Conservation (phyloP, 1,140 invertebrate genomes). For the Eufriesea mexicana region DNA sequence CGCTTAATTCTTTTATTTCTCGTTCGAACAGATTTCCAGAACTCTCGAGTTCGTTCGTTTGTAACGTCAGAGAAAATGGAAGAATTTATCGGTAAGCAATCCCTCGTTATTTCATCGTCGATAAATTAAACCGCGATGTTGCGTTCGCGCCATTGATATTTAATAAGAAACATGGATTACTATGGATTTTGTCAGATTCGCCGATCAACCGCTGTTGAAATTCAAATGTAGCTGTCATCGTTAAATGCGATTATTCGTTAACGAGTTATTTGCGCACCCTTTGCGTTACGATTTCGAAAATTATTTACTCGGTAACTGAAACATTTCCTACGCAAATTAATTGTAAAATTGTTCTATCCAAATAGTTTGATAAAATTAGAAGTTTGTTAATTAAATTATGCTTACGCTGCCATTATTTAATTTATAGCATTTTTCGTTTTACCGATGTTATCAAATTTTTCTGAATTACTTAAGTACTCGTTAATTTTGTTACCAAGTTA, state of each 20-base stretch:
- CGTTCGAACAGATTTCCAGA: too few relatives aligned
- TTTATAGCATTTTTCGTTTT: too few relatives aligned
- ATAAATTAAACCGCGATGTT: background rate
- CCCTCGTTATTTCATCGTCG: background rate
- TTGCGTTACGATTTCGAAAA: background rate
- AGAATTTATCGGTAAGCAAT: too few relatives aligned
- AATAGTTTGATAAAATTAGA: background rate
- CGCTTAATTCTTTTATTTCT: too few relatives aligned
- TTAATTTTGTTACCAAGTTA: too few relatives aligned
- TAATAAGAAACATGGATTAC: background rate
- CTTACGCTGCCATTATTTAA: too few relatives aligned
- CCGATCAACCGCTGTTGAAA: background rate
- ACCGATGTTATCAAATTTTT: too few relatives aligned
- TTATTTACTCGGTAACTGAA: background rate
- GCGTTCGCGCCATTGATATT: background rate
- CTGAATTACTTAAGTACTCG: too few relatives aligned
- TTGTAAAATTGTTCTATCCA: background rate
- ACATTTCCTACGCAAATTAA: background rate
- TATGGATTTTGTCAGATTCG: background rate
- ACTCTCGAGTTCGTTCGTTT: too few relatives aligned
- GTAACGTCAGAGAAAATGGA: too few relatives aligned
- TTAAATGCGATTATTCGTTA: background rate
- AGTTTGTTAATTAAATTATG: too few relatives aligned
- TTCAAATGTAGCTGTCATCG: background rate
- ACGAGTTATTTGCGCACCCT: background rate